phyloP scores from a whole-genome alignment of 2,888 invertebrate species.

The Galeruca laticollis region DNA sequence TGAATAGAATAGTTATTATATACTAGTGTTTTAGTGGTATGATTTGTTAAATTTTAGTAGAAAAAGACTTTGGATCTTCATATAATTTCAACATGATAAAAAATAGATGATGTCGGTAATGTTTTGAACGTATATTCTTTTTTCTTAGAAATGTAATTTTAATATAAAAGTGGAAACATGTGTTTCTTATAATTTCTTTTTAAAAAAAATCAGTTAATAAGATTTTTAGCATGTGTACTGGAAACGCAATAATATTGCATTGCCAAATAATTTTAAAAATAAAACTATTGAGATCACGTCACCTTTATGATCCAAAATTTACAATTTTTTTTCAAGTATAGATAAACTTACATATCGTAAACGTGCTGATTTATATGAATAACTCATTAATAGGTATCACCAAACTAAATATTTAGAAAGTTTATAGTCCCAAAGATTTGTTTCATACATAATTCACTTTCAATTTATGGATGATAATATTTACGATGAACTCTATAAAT shows the following conservation, averaged over 20 bases:
- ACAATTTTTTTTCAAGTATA: background rate
- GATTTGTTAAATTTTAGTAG: no score
- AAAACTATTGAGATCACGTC: background rate
- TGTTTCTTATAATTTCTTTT: background rate
- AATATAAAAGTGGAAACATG: background rate
- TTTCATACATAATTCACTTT: background rate
- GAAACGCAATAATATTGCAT: background rate
- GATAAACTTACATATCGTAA: background rate
- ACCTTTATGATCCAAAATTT: background rate
- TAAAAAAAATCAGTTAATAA: background rate
- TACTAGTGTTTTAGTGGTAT: no score
- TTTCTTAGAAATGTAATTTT: background rate
- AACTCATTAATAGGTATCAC: background rate
- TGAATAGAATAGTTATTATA: no score
- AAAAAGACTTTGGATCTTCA: no score
- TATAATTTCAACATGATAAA: no score
- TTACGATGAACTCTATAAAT: background rate
- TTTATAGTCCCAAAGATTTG: background rate
- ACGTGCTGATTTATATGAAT: background rate
- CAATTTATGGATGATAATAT: background rate
- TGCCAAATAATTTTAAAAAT: slow-evolving; percentile 3
- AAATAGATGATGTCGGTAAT: background rate
- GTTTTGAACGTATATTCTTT: background rate
- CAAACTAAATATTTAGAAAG: background rate
- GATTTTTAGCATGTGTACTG: background rate